Evolutionary conservation across 2,888 invertebrate species (phyloP).

Genomic region (Nomada ferruginata): DNA sequence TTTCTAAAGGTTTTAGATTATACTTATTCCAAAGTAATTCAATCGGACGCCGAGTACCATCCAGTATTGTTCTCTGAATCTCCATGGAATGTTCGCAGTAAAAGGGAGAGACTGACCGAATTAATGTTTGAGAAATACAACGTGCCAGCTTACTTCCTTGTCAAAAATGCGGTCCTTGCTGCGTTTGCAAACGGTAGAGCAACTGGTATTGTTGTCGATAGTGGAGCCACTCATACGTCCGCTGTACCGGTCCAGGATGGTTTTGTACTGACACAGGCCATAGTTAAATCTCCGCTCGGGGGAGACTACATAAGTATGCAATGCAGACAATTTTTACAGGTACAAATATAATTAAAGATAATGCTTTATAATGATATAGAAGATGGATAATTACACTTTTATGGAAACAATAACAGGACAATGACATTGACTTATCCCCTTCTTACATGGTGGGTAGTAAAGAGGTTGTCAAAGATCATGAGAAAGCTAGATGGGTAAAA

Average conservation of each 20-base stretch:
- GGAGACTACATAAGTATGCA: constrained; percentile 97
- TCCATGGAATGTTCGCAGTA: constrained; percentile 96
- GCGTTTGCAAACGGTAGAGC: constrained; percentile 98
- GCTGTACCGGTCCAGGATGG: constrained; percentile 99
- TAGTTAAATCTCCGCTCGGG: constrained; percentile 97
- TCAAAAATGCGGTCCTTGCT: constrained; percentile 98
- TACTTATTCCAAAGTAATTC: constrained; percentile 96
- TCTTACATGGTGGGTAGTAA: constrained; percentile 91
- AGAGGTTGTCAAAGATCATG: constrained; percentile 96
- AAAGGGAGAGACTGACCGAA: constrained; percentile 97
- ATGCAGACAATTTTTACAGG: constrained; percentile 88
- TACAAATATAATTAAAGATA: constrained; percentile 61
- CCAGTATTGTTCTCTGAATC: constrained; percentile 99
- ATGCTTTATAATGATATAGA: not conserved
- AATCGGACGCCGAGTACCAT: constrained; percentile 97
- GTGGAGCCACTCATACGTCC: constrained; percentile 98
- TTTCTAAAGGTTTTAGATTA: constrained; percentile 89
- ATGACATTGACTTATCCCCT: constrained; percentile 90
- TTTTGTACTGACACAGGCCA: constrained; percentile 97
- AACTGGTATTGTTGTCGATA: constrained; percentile 96
- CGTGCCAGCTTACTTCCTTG: constrained; percentile 98
- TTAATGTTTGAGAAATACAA: constrained; percentile 99
- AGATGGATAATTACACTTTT: constrained; percentile 22
- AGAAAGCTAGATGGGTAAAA: constrained; percentile 93
- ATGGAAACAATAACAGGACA: constrained; percentile 82